phyloP scores from a whole-genome alignment of 2,113 vertebrate species.

The Bos indicus region DNA sequence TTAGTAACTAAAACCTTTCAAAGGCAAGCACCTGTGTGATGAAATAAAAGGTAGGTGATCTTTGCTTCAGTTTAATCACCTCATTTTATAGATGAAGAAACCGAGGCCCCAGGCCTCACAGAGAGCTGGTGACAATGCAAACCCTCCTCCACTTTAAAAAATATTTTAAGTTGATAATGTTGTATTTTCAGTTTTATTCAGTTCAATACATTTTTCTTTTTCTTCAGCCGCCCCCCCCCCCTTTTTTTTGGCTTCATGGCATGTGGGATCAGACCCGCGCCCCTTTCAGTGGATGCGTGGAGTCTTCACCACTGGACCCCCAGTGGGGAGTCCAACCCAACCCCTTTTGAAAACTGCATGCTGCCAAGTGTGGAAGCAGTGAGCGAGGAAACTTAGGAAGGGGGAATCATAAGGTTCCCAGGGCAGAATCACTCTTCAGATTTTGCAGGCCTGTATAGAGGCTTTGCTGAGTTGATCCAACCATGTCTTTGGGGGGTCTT shows the following conservation, averaged over 20 bases:
- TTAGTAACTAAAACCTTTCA: not conserved
- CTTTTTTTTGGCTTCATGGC: not conserved
- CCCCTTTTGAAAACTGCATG: not conserved
- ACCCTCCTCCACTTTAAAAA: not conserved
- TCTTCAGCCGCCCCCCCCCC: rapidly evolving
- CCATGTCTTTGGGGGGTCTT: not conserved
- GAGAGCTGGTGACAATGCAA: not conserved
- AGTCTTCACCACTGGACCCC: not conserved
- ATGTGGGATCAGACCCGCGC: rapidly evolving
- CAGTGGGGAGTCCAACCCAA: not conserved
- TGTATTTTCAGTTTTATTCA: not conserved
- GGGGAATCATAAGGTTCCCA: not conserved
- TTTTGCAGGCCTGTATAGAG: not conserved
- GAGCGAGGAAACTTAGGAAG: not conserved
- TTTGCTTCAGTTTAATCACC: not conserved
- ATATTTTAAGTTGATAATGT: not conserved
- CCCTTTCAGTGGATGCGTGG: not conserved
- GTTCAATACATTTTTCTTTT: not conserved
- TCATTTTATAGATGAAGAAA: not conserved
- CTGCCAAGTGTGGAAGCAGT: not conserved
- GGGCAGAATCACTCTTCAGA: rapidly evolving
- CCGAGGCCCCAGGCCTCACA: not conserved
- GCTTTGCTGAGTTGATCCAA: not conserved
- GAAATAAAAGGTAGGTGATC: not conserved
- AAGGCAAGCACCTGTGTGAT: not conserved